Conservation (phyloP, 2,888 invertebrate genomes). For the Xestia xanthographa region DNA sequence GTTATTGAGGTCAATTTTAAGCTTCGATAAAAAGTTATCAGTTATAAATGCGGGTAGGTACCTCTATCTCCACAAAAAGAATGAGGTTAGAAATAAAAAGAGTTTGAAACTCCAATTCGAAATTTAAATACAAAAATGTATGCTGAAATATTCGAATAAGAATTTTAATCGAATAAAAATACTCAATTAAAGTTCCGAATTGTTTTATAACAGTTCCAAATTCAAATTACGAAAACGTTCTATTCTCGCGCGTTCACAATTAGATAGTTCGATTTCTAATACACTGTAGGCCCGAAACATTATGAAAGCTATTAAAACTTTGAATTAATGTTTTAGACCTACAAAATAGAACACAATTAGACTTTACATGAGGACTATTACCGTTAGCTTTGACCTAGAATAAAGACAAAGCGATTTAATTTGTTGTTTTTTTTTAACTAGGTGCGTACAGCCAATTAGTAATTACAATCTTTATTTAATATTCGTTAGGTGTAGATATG, state of each 20-base stretch:
- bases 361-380: slow-evolving; percentile 54
- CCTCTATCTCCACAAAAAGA: slow-evolving; percentile 4
- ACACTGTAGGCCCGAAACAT: slow-evolving; percentile 50
- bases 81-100: not conserved
- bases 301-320: slow-evolving; percentile 56
- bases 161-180: slow-evolving; percentile 19
- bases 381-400: slow-evolving; percentile 63
- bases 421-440: slow-evolving; percentile 41
- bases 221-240: slow-evolving; percentile 55
- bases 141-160: slow-evolving; percentile 4
- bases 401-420: slow-evolving; percentile 62
- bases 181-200: slow-evolving; percentile 20
- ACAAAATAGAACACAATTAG: slow-evolving; percentile 55
- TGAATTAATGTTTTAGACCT: slow-evolving; percentile 54
- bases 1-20: slow-evolving; percentile 65
- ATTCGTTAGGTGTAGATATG: slow-evolving; percentile 49
- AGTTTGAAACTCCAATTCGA: not conserved
- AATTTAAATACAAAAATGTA: not conserved
- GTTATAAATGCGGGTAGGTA: slow-evolving; percentile 14
- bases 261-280: slow-evolving; percentile 56
- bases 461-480: slow-evolving; percentile 51
- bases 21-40: slow-evolving; percentile 58
- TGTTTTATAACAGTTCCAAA: slow-evolving; percentile 50
- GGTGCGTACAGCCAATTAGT: slow-evolving; percentile 46
- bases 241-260: slow-evolving; percentile 43